Evolutionary conservation across 2,888 invertebrate species (phyloP).

Genomic region (Nemotelus nigrinus): DNA sequence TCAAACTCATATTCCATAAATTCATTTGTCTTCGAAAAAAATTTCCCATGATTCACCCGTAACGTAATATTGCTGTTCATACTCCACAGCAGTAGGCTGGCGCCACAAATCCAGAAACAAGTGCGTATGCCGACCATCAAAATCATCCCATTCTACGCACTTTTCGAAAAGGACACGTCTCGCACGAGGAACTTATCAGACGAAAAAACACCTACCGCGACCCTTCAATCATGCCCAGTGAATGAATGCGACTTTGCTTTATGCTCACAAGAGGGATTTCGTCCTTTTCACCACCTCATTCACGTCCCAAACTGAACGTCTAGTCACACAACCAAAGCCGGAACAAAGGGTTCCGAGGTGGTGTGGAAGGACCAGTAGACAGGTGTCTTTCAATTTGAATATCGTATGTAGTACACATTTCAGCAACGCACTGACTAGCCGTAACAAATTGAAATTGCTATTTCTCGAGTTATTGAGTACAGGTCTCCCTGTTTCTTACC

Average conservation of each 20-base stretch:
- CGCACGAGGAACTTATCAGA: slow-evolving; percentile 1
- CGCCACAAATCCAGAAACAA: slow-evolving; percentile 18
- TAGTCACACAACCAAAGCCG: neutral
- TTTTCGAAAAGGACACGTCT: neutral
- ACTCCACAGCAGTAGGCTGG: slow-evolving; percentile 21
- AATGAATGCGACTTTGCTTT: neutral
- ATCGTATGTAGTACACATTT: no score
- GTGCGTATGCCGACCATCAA: slow-evolving; percentile 24
- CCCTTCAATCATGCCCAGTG: neutral
- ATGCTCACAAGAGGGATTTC: neutral
- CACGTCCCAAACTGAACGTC: neutral
- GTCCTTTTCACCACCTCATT: slow-evolving; percentile 1
- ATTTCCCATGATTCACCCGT: no score
- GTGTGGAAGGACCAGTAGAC: slow-evolving; percentile 7
- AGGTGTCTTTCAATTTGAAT: slow-evolving; percentile 11
- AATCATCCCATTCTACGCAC: slow-evolving; percentile 27
- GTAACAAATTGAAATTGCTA: no score
- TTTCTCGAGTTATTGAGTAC: neutral
- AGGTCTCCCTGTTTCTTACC: slow-evolving; percentile 49
- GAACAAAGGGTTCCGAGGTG: neutral
- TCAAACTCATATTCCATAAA: no score
- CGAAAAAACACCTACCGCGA: neutral
- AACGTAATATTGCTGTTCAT: no score
- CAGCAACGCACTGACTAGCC: no score
- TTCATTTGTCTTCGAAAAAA: no score